phyloP scores from a whole-genome alignment of 2,797 vertebrate genomes.

The Falco novaeseelandiae region DNA sequence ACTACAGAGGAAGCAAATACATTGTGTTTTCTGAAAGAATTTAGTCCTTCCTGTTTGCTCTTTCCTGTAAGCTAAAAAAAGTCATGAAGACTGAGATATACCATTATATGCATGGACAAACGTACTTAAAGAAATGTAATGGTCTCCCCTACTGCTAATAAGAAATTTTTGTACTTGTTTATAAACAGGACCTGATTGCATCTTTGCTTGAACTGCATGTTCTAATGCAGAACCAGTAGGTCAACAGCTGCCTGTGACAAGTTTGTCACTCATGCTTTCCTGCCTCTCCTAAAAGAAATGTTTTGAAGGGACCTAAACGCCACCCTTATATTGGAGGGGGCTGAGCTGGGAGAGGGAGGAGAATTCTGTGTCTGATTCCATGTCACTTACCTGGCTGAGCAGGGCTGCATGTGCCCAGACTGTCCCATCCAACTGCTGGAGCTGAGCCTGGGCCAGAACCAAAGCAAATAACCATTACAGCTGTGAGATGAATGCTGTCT shows the following conservation, averaged over 20 bases:
- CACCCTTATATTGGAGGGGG: neutral
- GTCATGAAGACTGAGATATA: neutral
- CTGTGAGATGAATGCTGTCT: neutral
- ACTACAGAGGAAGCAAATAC: constrained; percentile 10
- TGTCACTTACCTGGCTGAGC: neutral
- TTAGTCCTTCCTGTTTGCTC: constrained; percentile 34
- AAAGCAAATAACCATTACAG: neutral
- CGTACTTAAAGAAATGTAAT: neutral
- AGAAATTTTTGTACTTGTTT: neutral
- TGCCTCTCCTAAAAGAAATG: neutral
- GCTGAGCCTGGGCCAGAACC: neutral
- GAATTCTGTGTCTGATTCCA: neutral
- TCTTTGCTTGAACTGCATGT: neutral
- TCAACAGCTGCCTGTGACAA: neutral
- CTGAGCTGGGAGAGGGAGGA: neutral
- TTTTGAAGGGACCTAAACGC: neutral
- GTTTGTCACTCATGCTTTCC: neutral
- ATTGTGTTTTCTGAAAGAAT: constrained; percentile 48
- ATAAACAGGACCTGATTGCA: neutral
- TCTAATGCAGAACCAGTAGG: neutral
- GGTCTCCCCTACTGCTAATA: neutral
- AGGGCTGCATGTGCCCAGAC: neutral
- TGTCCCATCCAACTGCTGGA: neutral
- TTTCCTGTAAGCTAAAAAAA: constrained; percentile 43
- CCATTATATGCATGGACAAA: neutral